A percentile compares a stretch with the other conserved stretches of the same genome.
These are phyloP conservation scores for Neopipo cinnamomea DNA, from an alignment of 2,113 vertebrate genomes.

Conservation along the genomic window DNA sequence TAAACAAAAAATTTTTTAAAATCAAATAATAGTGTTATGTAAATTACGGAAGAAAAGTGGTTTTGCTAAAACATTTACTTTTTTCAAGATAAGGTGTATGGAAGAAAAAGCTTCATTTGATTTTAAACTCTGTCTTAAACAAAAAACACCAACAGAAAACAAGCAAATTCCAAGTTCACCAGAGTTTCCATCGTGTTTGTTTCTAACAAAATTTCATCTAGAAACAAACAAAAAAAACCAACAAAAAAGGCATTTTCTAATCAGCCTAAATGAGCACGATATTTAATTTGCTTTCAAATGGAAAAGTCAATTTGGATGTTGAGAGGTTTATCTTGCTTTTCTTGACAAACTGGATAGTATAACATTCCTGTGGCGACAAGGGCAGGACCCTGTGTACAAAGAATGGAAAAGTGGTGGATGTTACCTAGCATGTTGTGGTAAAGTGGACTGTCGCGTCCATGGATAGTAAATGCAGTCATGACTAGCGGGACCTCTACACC, in stretches of 20 bases:
- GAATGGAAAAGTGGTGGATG: constrained; percentile 70
- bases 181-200: neutral
- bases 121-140: neutral
- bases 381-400: neutral
- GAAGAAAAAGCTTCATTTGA: neutral
- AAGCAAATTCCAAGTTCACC: neutral
- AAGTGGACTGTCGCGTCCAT: constrained; percentile 79
- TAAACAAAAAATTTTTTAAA: neutral
- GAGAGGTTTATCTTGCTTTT: neutral
- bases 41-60: neutral
- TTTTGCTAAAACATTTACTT: neutral
- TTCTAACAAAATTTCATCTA: neutral
- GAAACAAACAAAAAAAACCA: neutral
- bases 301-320: neutral
- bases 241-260: neutral
- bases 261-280: neutral
- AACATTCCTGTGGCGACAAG: neutral
- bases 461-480: constrained; percentile 85
- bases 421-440: constrained; percentile 84
- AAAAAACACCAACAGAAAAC: neutral
- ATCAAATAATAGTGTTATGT: neutral
- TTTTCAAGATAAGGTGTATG: neutral
- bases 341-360: constrained; percentile 24
- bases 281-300: neutral
- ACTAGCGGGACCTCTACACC: constrained; percentile 82